Conservation (phyloP, 2,113 vertebrate genomes). For the Apeltes quadracus region DNA sequence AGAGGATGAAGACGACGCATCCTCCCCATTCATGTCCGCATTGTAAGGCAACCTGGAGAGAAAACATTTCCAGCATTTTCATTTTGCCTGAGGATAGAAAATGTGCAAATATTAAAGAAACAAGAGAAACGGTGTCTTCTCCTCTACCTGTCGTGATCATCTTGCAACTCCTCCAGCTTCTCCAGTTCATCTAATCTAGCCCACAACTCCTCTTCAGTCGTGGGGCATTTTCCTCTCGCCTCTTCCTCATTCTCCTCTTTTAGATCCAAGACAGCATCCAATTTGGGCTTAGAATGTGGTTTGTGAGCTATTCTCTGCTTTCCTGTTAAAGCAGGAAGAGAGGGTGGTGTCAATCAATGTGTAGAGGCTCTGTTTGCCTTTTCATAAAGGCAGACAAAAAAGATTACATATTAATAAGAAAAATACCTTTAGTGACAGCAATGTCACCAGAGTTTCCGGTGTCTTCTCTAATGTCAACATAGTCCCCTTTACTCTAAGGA, state of each 20-base stretch:
- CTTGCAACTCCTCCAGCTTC: slow-evolving; percentile 86
- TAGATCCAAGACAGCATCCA: slow-evolving; percentile 76
- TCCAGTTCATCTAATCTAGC: slow-evolving; percentile 91
- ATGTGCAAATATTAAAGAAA: neutral
- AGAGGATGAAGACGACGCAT: slow-evolving; percentile 84
- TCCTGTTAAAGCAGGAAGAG: slow-evolving; percentile 73
- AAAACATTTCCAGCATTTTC: neutral
- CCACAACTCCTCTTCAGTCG: slow-evolving; percentile 90
- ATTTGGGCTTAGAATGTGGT: slow-evolving; percentile 91
- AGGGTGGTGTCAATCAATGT: slow-evolving; percentile 12
- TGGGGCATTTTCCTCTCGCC: slow-evolving; percentile 53
- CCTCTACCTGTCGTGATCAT: slow-evolving; percentile 85
- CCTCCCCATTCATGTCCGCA: slow-evolving; percentile 82
- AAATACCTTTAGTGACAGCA: slow-evolving; percentile 82
- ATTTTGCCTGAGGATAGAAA: neutral
- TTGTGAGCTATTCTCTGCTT: slow-evolving; percentile 89
- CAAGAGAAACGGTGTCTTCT: neutral
- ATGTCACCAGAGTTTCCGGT: slow-evolving; percentile 72
- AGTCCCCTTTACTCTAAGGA: slow-evolving; percentile 84
- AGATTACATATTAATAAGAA: neutral
- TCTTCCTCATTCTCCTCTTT: slow-evolving; percentile 72
- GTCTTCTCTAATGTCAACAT: slow-evolving; percentile 93
- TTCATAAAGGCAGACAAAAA: neutral
- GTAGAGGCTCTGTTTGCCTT: slow-evolving; percentile 7
- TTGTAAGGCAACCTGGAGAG: slow-evolving; percentile 77